Percentiles rank a stretch among this genome's conserved stretches.
phyloP scores from a whole-genome alignment of 2,888 invertebrate genomes.

The Drosophila atroscutellata region DNA sequence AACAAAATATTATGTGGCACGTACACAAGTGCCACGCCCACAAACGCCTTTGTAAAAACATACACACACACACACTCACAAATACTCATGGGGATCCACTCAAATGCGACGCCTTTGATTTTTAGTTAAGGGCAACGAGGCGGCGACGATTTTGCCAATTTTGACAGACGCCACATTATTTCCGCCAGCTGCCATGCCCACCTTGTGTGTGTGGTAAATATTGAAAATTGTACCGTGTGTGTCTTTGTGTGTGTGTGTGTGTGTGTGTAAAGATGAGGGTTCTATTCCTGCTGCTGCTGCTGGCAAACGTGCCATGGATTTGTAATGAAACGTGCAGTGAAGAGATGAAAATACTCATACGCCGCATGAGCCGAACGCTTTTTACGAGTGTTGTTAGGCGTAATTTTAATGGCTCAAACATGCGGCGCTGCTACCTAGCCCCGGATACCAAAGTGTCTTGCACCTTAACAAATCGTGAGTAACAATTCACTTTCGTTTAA shows the following conservation, averaged over 20 bases:
- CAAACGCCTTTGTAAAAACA: slow-evolving; percentile 23
- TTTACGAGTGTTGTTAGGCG: slow-evolving; percentile 76
- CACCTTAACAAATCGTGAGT: not conserved
- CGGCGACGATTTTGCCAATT: slow-evolving; percentile 75
- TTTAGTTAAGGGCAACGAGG: slow-evolving; percentile 71
- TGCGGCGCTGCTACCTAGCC: slow-evolving; percentile 42
- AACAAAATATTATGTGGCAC: slow-evolving; percentile 70
- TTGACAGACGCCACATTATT: slow-evolving; percentile 78
- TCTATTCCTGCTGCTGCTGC: slow-evolving; percentile 38
- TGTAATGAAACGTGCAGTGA: slow-evolving; percentile 74
- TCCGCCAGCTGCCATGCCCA: slow-evolving; percentile 73
- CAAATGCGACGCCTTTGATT: slow-evolving; percentile 67
- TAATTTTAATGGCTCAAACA: slow-evolving; percentile 79
- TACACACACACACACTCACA: slow-evolving; percentile 27
- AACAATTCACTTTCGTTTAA: not conserved
- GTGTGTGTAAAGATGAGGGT: slow-evolving; percentile 8
- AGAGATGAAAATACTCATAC: slow-evolving; percentile 67
- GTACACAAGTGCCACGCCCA: slow-evolving; percentile 55
- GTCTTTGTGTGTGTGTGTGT: slow-evolving; percentile 22
- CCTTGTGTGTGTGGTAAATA: slow-evolving; percentile 56
- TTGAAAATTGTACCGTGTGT: slow-evolving; percentile 61
- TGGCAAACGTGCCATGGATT: slow-evolving; percentile 75
- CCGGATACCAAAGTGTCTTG: slow-evolving; percentile 67
- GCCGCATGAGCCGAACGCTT: slow-evolving; percentile 66
- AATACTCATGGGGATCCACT: slow-evolving; percentile 39